phyloP scores from a whole-genome alignment of 2,888 invertebrate genomes.

The Argynnis bischoffii region DNA sequence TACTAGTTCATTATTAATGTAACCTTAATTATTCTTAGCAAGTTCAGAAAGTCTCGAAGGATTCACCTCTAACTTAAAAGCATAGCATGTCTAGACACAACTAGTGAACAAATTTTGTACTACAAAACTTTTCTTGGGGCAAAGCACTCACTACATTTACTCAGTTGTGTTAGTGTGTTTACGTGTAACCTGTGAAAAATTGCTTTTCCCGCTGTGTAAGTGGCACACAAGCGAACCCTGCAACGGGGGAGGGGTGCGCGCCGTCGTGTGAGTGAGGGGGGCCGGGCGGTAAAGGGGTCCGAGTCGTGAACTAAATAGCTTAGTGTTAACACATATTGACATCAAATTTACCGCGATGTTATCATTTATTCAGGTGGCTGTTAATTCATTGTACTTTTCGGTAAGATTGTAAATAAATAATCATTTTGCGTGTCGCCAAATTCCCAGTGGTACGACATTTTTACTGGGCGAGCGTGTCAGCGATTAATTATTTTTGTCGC shows the following conservation, averaged over 20 bases:
- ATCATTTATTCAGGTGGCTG: constrained; percentile 80
- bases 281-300: constrained; percentile 63
- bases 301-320: constrained; percentile 82
- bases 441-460: constrained; percentile 50
- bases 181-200: constrained; percentile 76
- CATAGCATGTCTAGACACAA: constrained; percentile 80
- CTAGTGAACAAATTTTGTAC: constrained; percentile 79
- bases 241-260: constrained; percentile 48
- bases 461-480: constrained; percentile 57
- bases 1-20: constrained; percentile 18
- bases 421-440: constrained; percentile 50
- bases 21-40: constrained; percentile 25
- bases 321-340: constrained; percentile 83
- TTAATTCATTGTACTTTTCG: constrained; percentile 73
- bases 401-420: constrained; percentile 55
- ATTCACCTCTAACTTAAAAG: constrained; percentile 76
- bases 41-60: constrained; percentile 62
- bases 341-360: constrained; percentile 82
- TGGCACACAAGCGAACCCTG: constrained; percentile 48
- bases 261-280: constrained; percentile 57
- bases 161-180: constrained; percentile 60
- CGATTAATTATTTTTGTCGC: constrained; percentile 72
- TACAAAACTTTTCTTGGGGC: constrained; percentile 79
- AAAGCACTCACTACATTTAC: constrained; percentile 73
- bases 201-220: constrained; percentile 64